phyloP scores from a whole-genome alignment of 1,140 invertebrate species.

The Drosophila mauritiana region DNA sequence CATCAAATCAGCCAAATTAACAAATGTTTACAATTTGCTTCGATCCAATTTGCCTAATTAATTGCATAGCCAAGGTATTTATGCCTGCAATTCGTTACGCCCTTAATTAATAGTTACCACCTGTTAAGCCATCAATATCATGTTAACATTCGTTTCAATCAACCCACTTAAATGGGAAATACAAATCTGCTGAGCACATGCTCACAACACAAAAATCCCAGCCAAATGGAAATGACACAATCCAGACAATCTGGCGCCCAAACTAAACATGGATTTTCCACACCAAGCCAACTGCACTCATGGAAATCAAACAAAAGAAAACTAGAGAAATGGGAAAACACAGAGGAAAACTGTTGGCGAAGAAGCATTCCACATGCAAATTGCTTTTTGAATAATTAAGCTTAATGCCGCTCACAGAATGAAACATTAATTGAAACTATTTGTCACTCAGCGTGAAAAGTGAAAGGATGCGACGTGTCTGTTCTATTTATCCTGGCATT shows the following conservation, averaged over 20 bases:
- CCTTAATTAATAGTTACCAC: constrained; percentile 12
- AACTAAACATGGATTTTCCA: constrained; percentile 26
- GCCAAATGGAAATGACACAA: constrained; percentile 27
- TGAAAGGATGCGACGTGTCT: constrained; percentile 23
- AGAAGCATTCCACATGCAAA: constrained; percentile 56
- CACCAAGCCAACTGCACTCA: constrained; percentile 5
- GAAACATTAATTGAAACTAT: constrained; percentile 66
- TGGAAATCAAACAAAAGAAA: constrained; percentile 17
- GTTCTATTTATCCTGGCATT: constrained; percentile 39
- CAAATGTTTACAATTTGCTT: too few relatives aligned
- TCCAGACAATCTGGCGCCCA: constrained; percentile 40
- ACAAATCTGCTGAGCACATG: constrained; percentile 36
- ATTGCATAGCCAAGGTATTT: not conserved
- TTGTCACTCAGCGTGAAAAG: constrained; percentile 20
- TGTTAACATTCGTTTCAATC: constrained; percentile 11
- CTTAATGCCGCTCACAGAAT: constrained; percentile 50
- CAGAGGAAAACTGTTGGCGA: constrained; percentile 14
- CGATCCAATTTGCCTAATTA: too few relatives aligned
- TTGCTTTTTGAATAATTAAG: constrained; percentile 69
- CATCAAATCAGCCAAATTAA: too few relatives aligned
- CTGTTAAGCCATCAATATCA: not conserved
- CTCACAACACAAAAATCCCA: constrained; percentile 42
- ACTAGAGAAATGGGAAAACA: constrained; percentile 1
- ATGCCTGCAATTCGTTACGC: not conserved
- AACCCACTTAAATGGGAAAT: constrained; percentile 12